phyloP scores from a whole-genome alignment of 2,888 invertebrate species.

The Vannuccia rotundouncinata region DNA sequence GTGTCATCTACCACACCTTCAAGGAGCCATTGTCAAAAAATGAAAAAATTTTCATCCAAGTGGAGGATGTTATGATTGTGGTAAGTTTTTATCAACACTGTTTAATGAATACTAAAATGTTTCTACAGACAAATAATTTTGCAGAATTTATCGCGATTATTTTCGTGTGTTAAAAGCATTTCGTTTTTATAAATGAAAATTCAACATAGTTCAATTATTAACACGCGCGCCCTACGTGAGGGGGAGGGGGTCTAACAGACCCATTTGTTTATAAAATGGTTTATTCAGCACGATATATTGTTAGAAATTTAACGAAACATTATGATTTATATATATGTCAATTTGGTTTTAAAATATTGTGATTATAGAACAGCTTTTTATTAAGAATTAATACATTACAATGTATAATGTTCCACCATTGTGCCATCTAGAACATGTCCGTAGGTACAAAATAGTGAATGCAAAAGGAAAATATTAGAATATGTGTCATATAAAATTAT shows the following conservation, averaged over 20 bases:
- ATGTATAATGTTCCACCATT: not conserved
- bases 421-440: not conserved
- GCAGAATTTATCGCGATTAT: no score
- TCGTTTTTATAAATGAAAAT: no score
- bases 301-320: not conserved
- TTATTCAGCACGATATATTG: not conserved
- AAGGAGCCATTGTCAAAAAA: constrained; percentile 11
- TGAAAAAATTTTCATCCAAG: constrained; percentile 2
- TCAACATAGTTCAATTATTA: not conserved
- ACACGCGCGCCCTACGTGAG: not conserved
- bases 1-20: constrained; percentile 21
- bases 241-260: not conserved
- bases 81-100: no score
- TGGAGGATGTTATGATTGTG: constrained; percentile 30
- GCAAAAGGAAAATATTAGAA: no score
- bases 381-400: not conserved
- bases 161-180: no score
- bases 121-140: no score
- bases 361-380: not conserved
- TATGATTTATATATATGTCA: not conserved
- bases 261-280: not conserved
- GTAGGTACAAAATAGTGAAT: not conserved
- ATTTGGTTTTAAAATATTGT: not conserved
- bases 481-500: no score
- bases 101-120: no score